Conservation (phyloP, 2,888 invertebrate genomes). For the Eupithecia exiguata region DNA sequence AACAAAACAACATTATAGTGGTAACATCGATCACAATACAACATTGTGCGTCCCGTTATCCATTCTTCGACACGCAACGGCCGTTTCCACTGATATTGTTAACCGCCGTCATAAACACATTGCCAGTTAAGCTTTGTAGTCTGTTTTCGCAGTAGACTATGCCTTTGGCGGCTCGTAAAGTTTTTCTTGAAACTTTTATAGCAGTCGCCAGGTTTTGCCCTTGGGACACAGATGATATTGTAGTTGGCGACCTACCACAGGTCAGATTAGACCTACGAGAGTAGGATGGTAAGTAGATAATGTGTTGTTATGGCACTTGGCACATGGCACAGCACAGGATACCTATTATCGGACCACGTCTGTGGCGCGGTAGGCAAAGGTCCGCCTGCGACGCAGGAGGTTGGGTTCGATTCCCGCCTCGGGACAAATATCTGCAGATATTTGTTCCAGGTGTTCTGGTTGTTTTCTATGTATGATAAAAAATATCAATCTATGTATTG, state of each 20-base stretch:
- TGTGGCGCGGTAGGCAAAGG: too few relatives aligned
- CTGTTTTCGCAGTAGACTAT: conserved; percentile 53
- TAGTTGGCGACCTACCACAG: conserved; percentile 6
- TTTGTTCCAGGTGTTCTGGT: too few relatives aligned
- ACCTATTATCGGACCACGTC: too few relatives aligned
- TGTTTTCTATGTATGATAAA: too few relatives aligned
- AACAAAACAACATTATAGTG: conserved; percentile 20
- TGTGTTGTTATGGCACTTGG: background rate
- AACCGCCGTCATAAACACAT: conserved; percentile 68
- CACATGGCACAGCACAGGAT: background rate
- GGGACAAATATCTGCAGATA: too few relatives aligned
- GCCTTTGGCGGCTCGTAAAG: conserved; percentile 74
- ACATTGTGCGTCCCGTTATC: conserved; percentile 52
- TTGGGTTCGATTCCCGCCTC: too few relatives aligned
- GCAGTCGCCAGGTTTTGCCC: conserved; percentile 50
- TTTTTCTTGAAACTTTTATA: conserved; percentile 62
- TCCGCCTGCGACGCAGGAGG: too few relatives aligned
- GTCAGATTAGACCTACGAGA: background rate
- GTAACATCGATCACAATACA: conserved; percentile 34
- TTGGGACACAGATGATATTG: conserved; percentile 34
- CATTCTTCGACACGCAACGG: conserved; percentile 52
- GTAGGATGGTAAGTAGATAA: background rate
- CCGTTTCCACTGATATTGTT: conserved; percentile 59
- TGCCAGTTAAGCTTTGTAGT: conserved; percentile 67
- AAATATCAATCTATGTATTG: too few relatives aligned